Conservation (phyloP, 2,113 vertebrate genomes). For the Ascaphus truei region DNA sequence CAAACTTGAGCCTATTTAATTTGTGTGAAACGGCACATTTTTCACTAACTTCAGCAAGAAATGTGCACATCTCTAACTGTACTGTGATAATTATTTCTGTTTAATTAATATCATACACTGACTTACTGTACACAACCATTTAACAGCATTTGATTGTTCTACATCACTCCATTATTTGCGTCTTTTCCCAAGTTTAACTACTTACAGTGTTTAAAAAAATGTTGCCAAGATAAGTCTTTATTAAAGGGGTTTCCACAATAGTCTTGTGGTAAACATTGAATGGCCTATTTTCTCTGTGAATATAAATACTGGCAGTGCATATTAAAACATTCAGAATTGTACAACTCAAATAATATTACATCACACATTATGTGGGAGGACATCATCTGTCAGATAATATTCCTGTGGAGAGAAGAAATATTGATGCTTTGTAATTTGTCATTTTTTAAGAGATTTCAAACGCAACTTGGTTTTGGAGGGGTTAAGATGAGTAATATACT, state of each 20-base stretch:
- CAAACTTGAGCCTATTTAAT: too few relatives aligned
- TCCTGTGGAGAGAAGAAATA: background rate
- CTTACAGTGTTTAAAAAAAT: too few relatives aligned
- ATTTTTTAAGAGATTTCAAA: background rate
- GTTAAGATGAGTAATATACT: background rate
- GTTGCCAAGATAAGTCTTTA: too few relatives aligned
- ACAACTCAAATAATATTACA: background rate
- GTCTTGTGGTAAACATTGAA: background rate
- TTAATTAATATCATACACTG: too few relatives aligned
- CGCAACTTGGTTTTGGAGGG: background rate
- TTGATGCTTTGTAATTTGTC: conserved; percentile 16
- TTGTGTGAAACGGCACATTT: too few relatives aligned
- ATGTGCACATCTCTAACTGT: too few relatives aligned
- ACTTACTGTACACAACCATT: too few relatives aligned
- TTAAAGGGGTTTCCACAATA: background rate
- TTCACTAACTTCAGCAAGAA: too few relatives aligned
- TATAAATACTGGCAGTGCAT: background rate
- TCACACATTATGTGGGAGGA: conserved; percentile 16
- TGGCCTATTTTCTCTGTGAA: background rate
- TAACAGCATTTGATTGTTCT: background rate
- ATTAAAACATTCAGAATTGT: background rate
- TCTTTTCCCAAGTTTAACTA: too few relatives aligned
- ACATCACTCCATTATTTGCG: background rate
- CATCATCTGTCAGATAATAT: conserved; percentile 3
- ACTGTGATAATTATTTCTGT: too few relatives aligned